Evolutionary conservation across 2,113 vertebrate genomes (phyloP).

Genomic region (Chinchilla lanigera): DNA sequence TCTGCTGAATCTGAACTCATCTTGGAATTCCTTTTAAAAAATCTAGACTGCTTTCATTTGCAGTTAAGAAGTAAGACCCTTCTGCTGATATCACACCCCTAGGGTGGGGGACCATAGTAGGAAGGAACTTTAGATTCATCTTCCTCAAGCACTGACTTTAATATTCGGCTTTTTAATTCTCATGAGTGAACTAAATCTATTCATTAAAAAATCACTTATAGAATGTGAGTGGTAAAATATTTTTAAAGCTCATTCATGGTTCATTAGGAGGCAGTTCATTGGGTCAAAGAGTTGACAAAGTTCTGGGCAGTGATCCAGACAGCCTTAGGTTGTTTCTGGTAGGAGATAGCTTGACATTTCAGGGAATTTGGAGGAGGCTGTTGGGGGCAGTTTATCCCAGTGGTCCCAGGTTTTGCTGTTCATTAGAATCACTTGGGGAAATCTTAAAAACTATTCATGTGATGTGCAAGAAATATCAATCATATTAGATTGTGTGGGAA

Average conservation of each 20-base stretch:
- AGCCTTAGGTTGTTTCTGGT: neutral
- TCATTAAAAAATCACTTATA: neutral
- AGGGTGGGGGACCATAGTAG: too few species aligned
- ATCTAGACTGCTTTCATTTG: neutral
- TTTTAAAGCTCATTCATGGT: conserved; percentile 55
- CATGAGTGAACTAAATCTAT: neutral
- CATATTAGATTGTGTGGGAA: neutral
- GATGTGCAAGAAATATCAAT: neutral
- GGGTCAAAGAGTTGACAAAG: conserved; percentile 2
- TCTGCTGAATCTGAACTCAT: neutral
- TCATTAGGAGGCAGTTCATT: conserved; percentile 38
- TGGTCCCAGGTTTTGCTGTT: neutral
- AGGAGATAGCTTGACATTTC: neutral
- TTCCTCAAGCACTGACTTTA: conserved; percentile 12
- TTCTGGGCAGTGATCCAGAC: neutral
- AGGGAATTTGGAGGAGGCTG: neutral
- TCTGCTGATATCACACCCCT: neutral
- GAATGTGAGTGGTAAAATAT: neutral
- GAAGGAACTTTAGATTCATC: neutral
- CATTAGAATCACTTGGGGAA: neutral
- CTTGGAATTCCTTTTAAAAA: neutral
- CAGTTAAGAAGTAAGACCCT: neutral
- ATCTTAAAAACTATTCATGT: neutral
- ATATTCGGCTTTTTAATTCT: conserved; percentile 53
- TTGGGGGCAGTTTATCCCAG: neutral